Base-by-base conservation (phyloP, 2,888 invertebrate genomes). In the Teleiodes luculella region DNA sequence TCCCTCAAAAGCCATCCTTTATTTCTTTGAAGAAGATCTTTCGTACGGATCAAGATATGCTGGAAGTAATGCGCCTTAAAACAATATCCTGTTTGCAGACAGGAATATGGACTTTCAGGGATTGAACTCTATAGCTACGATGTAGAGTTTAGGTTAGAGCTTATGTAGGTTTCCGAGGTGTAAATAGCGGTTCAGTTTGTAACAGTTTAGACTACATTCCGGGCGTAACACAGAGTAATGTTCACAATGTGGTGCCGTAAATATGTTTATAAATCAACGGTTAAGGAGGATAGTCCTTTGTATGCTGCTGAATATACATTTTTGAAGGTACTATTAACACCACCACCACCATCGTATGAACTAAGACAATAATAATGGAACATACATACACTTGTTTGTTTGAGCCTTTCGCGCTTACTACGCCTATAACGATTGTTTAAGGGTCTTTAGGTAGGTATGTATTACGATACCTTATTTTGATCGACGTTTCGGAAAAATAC, bases 121-220 rank as follows among this genome's bases (percentile, higher is more conserved):
- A 56, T 28, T 65, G 36, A 52, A 14, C 64, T 53, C 58, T 77
- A 70, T 35, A n/a, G 3, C n/a, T n/a, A 43, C 1, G 33, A 2
- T 0, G 28, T 60, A 64, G 56, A 56, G 60, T 49, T 36, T 39
- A 49, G 50, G 56, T 50, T 52, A 47, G 53, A 55, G 47, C 52
- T 55, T 50, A 10, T 14, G 28, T 36, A 46, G 39, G 39, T 58
- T 52, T 49, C 33, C 58, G 57, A 20, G 24, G 11, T 33, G 62
- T 51, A 60, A 49, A 50, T 59, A 53, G 43, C 33, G 56, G 54
- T 55, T 60, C 56, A 65, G 62, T 62, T 59, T 62, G 65, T 67
- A 75, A 76, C 72, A 76, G 80, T 81, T 79, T 77, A 79, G 74
- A 76, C 80, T 81, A 83, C 82, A 85, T 84, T 85, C 84, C 80